Evolutionary conservation across 2,888 invertebrate species (phyloP).

Genomic region (Pomacea canaliculata): DNA sequence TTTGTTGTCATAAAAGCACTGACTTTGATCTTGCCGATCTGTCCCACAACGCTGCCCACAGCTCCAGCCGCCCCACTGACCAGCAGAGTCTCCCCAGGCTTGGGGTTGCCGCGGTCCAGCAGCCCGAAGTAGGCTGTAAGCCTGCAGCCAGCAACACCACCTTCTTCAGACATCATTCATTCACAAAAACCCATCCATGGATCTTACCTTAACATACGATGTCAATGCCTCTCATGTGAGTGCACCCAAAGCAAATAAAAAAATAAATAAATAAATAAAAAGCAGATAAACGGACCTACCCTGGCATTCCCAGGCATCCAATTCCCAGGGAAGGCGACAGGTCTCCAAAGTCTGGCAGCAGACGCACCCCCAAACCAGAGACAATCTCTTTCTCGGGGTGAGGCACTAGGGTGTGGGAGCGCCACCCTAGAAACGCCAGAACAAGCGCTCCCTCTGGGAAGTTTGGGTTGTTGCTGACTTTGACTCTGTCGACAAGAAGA

Average conservation of each 20-base stretch:
- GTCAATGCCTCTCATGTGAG: too few relatives aligned
- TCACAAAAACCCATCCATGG: background rate
- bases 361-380: background rate
- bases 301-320: constrained; percentile 25
- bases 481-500: constrained; percentile 73
- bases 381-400: constrained; percentile 6
- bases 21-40: constrained; percentile 82
- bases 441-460: constrained; percentile 78
- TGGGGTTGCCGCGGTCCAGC: constrained; percentile 79
- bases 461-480: constrained; percentile 77
- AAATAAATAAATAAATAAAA: too few relatives aligned
- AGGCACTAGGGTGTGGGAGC: constrained; percentile 39
- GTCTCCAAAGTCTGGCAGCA: constrained; percentile 14
- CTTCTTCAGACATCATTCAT: background rate
- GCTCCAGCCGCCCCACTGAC: constrained; percentile 85
- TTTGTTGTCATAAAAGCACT: background rate
- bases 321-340: constrained; percentile 20
- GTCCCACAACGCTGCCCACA: constrained; percentile 83
- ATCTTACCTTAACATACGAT: background rate
- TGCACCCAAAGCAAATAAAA: too few relatives aligned
- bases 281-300: background rate
- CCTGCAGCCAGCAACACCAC: background rate
- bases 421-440: constrained; percentile 79
- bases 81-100: constrained; percentile 80
- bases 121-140: constrained; percentile 72